Base-by-base conservation (phyloP, 2,113 vertebrate genomes). In the Mixornis gularis region DNA sequence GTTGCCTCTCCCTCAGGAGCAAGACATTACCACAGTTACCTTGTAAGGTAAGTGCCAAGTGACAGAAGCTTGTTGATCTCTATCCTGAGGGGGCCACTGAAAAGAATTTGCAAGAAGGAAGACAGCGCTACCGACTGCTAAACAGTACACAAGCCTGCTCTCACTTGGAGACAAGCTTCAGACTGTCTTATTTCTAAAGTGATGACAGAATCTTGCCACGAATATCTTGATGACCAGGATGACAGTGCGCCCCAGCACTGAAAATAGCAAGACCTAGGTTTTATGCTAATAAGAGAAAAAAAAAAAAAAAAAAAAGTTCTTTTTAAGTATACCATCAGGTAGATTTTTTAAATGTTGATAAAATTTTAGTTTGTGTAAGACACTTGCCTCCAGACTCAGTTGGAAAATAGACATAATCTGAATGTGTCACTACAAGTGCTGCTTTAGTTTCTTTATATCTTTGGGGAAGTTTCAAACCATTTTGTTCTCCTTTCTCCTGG, bases 11-110 rank as follows among this genome's bases (percentile, higher is more conserved):
- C 51, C 73, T 52, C 30, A 17, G 60, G 38, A 81, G 6, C 25
- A 5, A 30, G 69, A 3, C 21, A 40, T 9, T 24, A 18, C 15
- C 59, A 13, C 7, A 24, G 20, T 17, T 9, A 6, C 3, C 0
- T 7, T 29, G 27, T 3, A 27, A 43, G 12, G 59, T 15, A 36
- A 81, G 30, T 27, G 17, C 1, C 4, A 60, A 30, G 27, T 5
- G 36, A 13, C 41, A 55, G 34, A 43, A 55, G 7, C 19, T 52
- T 53, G 6, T 6, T 66, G 27, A 26, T 32, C 40, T 85, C 29
- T 17, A 2, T 66, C 56, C 16, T 49, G 58, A 64, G 15, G 25
- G 17, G 19, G 1, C 0, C 22, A 46, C 32, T 13, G 26, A n/a
- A 59, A 68, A 55, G 10, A 49, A 49, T n/a, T 43, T 78, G 19